Conservation (phyloP, 2,888 invertebrate genomes). For the Phalera bucephala region DNA sequence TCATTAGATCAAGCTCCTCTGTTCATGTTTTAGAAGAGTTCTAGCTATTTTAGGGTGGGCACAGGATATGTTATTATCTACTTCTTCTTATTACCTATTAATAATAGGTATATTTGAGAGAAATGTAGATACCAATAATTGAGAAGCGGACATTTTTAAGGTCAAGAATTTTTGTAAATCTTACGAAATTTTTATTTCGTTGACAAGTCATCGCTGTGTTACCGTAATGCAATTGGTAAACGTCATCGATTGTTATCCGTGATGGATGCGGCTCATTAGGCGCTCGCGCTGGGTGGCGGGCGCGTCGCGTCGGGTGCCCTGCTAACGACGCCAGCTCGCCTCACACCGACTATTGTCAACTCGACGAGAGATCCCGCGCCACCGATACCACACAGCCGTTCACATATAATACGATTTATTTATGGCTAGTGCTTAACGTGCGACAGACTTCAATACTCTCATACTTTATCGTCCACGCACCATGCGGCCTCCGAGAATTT, state of each 20-base stretch:
- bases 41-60: no score
- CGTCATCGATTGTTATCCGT: slow-evolving; percentile 63
- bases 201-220: slow-evolving; percentile 3
- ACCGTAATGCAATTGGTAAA: slow-evolving; percentile 38
- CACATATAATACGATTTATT: slow-evolving; percentile 74
- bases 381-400: slow-evolving; percentile 61
- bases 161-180: no score
- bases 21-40: no score
- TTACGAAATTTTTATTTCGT: not conserved
- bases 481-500: slow-evolving; percentile 45
- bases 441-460: slow-evolving; percentile 47
- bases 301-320: slow-evolving; percentile 31
- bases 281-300: slow-evolving; percentile 64
- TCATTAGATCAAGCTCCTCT: no score
- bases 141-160: no score
- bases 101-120: no score
- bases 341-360: slow-evolving; percentile 67
- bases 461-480: slow-evolving; percentile 49
- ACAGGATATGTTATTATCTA: no score
- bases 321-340: slow-evolving; percentile 58
- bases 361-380: slow-evolving; percentile 59
- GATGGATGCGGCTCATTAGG: slow-evolving; percentile 73
- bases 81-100: no score
- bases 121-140: no score
- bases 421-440: slow-evolving; percentile 65